phyloP scores from a whole-genome alignment of 2,113 vertebrate species.

The Haemorhous mexicanus region DNA sequence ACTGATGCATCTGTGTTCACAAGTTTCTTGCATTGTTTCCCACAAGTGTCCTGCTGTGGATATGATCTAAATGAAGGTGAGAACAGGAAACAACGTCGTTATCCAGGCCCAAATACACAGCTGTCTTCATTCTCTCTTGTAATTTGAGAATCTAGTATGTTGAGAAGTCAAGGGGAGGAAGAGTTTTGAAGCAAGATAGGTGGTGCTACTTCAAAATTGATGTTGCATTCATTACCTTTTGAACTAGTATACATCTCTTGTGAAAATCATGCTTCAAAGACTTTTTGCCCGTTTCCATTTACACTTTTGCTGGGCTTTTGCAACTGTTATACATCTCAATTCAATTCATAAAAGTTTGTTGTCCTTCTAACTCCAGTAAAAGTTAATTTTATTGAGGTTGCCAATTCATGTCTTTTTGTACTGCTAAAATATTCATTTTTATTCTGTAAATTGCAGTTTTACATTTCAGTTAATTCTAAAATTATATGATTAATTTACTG shows the following conservation, averaged over 20 bases:
- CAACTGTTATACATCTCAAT: background rate
- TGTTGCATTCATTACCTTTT: background rate
- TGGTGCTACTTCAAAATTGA: background rate
- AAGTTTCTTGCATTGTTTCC: background rate
- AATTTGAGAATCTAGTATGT: background rate
- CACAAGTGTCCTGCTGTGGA: background rate
- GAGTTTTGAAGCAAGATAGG: background rate
- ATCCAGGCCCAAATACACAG: background rate
- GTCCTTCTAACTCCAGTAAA: background rate
- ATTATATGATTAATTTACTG: conserved; percentile 8
- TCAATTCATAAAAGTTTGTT: background rate
- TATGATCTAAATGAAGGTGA: background rate
- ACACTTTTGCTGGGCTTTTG: background rate
- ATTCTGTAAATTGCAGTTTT: conserved; percentile 11
- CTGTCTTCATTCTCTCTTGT: background rate
- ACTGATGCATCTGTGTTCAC: background rate
- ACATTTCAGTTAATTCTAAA: conserved; percentile 12
- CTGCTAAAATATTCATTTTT: conserved; percentile 1
- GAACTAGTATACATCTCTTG: background rate
- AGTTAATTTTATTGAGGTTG: background rate
- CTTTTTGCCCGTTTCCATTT: background rate
- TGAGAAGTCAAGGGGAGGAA: background rate
- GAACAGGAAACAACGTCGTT: background rate
- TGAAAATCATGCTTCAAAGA: background rate
- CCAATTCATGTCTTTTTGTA: background rate